Conservation (phyloP, 1,140 invertebrate genomes). For the Drosophila serrata region DNA sequence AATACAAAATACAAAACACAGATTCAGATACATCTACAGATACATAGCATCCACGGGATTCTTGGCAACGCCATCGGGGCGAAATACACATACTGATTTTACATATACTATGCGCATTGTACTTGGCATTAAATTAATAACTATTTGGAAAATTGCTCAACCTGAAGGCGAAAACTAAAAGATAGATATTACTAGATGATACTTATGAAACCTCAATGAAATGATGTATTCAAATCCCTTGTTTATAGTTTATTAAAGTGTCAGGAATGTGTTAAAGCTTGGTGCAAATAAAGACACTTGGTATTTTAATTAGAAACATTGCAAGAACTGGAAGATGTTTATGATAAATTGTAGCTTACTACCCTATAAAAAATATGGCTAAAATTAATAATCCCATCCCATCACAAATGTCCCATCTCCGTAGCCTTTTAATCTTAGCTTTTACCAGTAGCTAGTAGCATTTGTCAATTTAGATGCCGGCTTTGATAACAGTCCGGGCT, state of each 20-base stretch:
- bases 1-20: neutral
- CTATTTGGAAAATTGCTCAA: slow-evolving; percentile 9
- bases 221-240: neutral
- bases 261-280: neutral
- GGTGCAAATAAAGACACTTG: neutral
- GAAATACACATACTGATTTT: slow-evolving; percentile 22
- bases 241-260: neutral
- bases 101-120: slow-evolving; percentile 20
- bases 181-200: neutral
- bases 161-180: neutral
- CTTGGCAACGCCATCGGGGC: slow-evolving; percentile 34
- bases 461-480: slow-evolving; percentile 22
- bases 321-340: neutral
- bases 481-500: neutral
- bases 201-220: neutral
- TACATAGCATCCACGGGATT: slow-evolving; percentile 22
- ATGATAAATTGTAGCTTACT: neutral
- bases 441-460: neutral
- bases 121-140: slow-evolving; percentile 23
- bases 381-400: neutral
- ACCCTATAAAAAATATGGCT: neutral
- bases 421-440: neutral
- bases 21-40: slow-evolving; percentile 8
- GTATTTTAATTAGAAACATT: neutral
- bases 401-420: neutral